Conservation (phyloP, 2,797 vertebrate species). For the Enteromius treurensis region DNA sequence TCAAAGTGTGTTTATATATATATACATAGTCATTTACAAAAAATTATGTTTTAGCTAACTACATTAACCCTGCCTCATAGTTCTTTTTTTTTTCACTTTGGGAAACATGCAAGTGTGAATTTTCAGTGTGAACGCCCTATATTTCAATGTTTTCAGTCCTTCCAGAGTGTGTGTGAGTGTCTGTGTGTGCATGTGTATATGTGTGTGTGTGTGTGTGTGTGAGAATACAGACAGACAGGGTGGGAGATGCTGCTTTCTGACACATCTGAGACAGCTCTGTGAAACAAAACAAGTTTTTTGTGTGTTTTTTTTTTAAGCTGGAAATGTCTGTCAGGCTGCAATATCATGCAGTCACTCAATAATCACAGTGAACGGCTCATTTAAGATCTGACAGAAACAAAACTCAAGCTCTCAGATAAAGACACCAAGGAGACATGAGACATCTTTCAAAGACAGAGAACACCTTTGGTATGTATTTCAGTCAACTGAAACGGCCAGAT, state of each 20-base stretch:
- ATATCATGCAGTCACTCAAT: conserved; percentile 42
- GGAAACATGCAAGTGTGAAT: conserved; percentile 20
- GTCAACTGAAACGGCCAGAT: not conserved
- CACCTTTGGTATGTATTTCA: not conserved
- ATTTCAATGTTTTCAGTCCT: conserved; percentile 11
- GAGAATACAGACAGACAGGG: not conserved
- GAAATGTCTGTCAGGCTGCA: conserved; percentile 42
- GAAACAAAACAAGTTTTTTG: conserved; percentile 38
- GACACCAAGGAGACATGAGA: not conserved
- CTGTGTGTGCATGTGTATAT: too few relatives aligned
- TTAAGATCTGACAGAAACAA: conserved; percentile 54
- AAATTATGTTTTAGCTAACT: not conserved
- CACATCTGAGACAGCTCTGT: conserved; percentile 46
- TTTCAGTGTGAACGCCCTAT: conserved; percentile 10
- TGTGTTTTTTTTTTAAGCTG: not conserved
- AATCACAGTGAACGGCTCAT: conserved; percentile 56
- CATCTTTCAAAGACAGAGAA: not conserved
- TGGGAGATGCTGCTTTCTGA: conserved; percentile 14
- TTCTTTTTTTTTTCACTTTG: not conserved
- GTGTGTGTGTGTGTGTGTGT: not conserved
- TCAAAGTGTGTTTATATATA: too few relatives aligned
- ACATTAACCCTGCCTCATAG: not conserved
- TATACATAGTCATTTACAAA: too few relatives aligned
- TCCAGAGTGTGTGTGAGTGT: not conserved
- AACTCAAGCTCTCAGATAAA: conserved; percentile 36